Evolutionary conservation across 2,888 invertebrate genomes (phyloP), one percentile per base, ranked within the genome.

Genomic region (Stramonita haemastoma): DNA sequence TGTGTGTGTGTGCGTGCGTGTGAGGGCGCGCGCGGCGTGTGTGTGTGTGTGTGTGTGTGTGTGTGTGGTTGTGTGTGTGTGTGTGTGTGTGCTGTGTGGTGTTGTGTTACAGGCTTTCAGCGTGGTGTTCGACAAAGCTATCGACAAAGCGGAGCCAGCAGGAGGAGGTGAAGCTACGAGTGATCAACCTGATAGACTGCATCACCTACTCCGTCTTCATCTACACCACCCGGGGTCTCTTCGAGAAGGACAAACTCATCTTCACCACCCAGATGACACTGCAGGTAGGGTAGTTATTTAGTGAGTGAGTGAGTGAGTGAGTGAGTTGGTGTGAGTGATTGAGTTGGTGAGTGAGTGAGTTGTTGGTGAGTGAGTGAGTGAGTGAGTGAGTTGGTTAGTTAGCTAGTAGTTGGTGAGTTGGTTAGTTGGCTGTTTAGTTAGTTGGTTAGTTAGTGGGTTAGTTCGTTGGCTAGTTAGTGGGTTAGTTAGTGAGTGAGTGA

Each of bases 181-280:
- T 99, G 32, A 97, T 97, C 92, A 98, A 98, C 96, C 97, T 99
- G 85, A 99, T 99, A 93, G 98, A 99, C 95, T 98, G 98, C 96
- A 99, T 99, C 94, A 98, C 98, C 70, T 98, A 98, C 96, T 98
- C 98, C 1, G 98, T 99, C 2, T 99, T 98, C 95, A 98, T 98
- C 96, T 99, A 99, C 96, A 99, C 99, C 6, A 98, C 98, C 0
- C 96, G 99, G 94, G 99, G 99, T 26, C 97, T 99, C 86, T 99
- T 99, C 96, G 99, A 99, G 96, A 98, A 98, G 94, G 99, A 99
- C 96, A 99, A 99, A 96, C 97, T 99, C 89, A 99, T 99, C 95
- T 99, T 99, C 96, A 98, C 98, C 11, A 98, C 98, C 0, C 99
- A 99, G 96, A 98, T 99, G 98, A 98, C 98, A 22, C 99, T 99